These are phyloP conservation scores for Sebastes schlegelii DNA, from an alignment of 2,113 vertebrate species.

Conservation along the genomic window DNA sequence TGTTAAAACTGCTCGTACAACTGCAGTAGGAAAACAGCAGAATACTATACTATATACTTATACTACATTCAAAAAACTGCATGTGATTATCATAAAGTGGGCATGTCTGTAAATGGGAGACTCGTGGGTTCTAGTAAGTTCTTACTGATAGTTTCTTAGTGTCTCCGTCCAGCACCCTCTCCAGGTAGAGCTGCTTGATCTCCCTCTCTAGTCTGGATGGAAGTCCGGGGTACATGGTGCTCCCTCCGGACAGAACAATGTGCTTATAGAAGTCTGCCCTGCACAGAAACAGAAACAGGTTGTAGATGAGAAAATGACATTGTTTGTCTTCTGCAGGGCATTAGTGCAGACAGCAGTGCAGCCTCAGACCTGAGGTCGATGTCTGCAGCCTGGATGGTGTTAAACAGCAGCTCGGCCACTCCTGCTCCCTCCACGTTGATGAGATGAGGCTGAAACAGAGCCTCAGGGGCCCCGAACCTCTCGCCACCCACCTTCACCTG, in stretches of 20 bases:
- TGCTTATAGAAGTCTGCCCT: slow-evolving; percentile 99
- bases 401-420: slow-evolving; percentile 96
- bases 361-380: slow-evolving; percentile 93
- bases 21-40: not conserved
- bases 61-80: too few relatives aligned
- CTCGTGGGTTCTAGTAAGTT: not conserved
- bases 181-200: slow-evolving; percentile 98
- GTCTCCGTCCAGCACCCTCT: slow-evolving; percentile 95
- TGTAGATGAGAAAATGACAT: not conserved
- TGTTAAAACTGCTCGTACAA: not conserved
- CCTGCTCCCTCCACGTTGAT: slow-evolving; percentile 98
- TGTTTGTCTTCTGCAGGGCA: not conserved
- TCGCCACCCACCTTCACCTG: slow-evolving; percentile 97
- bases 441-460: slow-evolving; percentile 98
- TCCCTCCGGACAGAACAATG: slow-evolving; percentile 96
- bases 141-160: slow-evolving; percentile 96
- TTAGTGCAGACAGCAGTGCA: not conserved
- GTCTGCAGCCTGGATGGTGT: slow-evolving; percentile 98
- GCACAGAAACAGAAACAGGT: not conserved
- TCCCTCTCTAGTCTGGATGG: slow-evolving; percentile 96
- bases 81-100: too few relatives aligned
- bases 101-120: too few relatives aligned
- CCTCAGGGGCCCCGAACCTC: slow-evolving; percentile 96
- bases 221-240: slow-evolving; percentile 98
- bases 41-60: too few relatives aligned